These are phyloP conservation scores for Altica lythri DNA, from an alignment of 2,888 invertebrate genomes.

Conservation along the genomic window DNA sequence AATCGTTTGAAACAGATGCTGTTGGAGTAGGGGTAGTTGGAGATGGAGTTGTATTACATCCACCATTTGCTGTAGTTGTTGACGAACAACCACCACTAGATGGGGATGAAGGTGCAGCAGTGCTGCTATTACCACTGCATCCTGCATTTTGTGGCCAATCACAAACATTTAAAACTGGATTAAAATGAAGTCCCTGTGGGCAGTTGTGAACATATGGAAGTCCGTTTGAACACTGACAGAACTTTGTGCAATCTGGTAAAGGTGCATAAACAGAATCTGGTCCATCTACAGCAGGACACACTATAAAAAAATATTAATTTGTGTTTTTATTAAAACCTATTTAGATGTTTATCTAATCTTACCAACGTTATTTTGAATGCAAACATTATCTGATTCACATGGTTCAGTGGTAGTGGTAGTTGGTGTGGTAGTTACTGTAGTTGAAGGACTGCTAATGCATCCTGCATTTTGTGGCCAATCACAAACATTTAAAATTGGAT, in stretches of 20 bases:
- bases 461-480: slow-evolving; percentile 25
- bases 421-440: background rate
- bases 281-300: slow-evolving; percentile 26
- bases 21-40: too few relatives aligned
- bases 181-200: slow-evolving; percentile 31
- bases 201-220: slow-evolving; percentile 24
- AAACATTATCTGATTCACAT: background rate
- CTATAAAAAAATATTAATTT: slow-evolving; percentile 6
- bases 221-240: slow-evolving; percentile 34
- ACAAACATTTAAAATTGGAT: slow-evolving; percentile 29
- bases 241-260: slow-evolving; percentile 23
- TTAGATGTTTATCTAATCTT: background rate
- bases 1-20: too few relatives aligned
- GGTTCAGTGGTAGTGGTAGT: background rate
- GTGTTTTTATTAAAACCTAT: background rate
- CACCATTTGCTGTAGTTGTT: too few relatives aligned
- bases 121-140: slow-evolving; percentile 18
- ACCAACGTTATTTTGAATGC: background rate
- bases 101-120: too few relatives aligned
- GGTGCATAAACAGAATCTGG: slow-evolving; percentile 23
- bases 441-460: slow-evolving; percentile 6
- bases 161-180: slow-evolving; percentile 27
- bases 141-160: slow-evolving; percentile 24
- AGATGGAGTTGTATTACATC: too few relatives aligned
- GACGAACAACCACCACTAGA: too few relatives aligned